A percentile compares a stretch with the other conserved stretches of the same genome.
Conservation (phyloP, 2,113 vertebrate species). For the Podiceps cristatus region DNA sequence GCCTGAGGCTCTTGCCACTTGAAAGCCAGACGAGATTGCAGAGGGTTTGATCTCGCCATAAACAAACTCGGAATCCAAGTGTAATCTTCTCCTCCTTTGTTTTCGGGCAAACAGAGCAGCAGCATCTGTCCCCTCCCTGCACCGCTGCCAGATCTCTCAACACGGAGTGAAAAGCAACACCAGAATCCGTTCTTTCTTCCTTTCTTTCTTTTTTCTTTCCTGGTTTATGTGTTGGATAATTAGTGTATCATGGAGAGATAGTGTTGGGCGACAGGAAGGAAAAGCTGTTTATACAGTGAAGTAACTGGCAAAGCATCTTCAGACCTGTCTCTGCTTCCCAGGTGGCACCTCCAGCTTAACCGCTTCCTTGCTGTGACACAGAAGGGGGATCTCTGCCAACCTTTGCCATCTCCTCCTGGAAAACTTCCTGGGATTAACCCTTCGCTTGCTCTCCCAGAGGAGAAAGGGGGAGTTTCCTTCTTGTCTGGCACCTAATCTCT, state of each 20-base stretch:
- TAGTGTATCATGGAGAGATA: slow-evolving; percentile 13
- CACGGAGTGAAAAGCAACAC: neutral
- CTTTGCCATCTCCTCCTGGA: neutral
- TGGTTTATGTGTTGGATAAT: slow-evolving; percentile 9
- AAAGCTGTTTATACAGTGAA: slow-evolving; percentile 25
- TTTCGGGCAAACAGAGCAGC: slow-evolving; percentile 48
- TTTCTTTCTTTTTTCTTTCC: neutral
- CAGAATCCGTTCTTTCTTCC: neutral
- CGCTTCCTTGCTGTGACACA: neutral
- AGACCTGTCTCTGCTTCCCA: slow-evolving; percentile 35
- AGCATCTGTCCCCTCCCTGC: slow-evolving; percentile 39
- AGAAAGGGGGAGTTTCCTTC: neutral
- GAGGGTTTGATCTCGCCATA: slow-evolving; percentile 30
- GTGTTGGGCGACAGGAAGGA: slow-evolving; percentile 24
- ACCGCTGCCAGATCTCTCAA: slow-evolving; percentile 34
- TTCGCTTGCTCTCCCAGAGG: neutral
- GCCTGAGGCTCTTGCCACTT: slow-evolving; percentile 17
- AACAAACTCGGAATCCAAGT: neutral
- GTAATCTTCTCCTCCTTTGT: slow-evolving; percentile 54
- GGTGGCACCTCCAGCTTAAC: slow-evolving; percentile 57
- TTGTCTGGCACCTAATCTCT: neutral
- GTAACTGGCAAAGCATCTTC: slow-evolving; percentile 45
- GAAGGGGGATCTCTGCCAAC: neutral
- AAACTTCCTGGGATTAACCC: neutral
- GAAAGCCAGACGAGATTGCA: neutral